A percentile compares a stretch with the other conserved stretches of the same genome.
Conservation (phyloP, 1,140 invertebrate genomes). For the Glossosoma conforme region DNA sequence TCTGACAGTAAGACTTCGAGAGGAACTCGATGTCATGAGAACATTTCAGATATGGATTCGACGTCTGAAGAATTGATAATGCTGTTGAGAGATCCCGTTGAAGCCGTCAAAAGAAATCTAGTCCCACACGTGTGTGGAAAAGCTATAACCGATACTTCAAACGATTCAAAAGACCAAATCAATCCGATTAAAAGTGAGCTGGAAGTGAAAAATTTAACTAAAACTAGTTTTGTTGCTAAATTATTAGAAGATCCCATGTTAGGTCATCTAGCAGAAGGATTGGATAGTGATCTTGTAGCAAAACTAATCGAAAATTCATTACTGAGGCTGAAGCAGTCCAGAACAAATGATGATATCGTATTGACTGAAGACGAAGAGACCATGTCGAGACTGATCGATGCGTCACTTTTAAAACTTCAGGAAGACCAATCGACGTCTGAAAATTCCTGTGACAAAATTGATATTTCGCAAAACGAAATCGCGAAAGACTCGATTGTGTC, state of each 20-base stretch:
- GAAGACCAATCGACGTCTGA: conserved; percentile 38
- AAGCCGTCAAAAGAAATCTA: conserved; percentile 63
- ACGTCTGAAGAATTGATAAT: conserved; percentile 45
- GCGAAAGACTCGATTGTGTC: conserved; percentile 8
- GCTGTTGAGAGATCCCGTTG: conserved; percentile 61
- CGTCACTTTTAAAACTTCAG: conserved; percentile 50
- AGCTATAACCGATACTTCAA: conserved; percentile 35
- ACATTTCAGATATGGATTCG: conserved; percentile 32
- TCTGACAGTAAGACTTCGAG: conserved; percentile 27
- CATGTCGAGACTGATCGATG: conserved; percentile 54
- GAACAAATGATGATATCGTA: conserved; percentile 45
- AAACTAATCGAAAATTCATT: conserved; percentile 61
- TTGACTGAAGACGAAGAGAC: conserved; percentile 54
- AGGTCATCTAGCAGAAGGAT: conserved; percentile 54
- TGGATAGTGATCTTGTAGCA: conserved; percentile 53
- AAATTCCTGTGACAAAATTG: conserved; percentile 17
- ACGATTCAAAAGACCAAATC: conserved; percentile 19
- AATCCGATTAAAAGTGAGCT: conserved; percentile 34
- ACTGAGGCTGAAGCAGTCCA: conserved; percentile 53
- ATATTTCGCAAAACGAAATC: conserved; percentile 25
- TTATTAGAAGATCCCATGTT: conserved; percentile 57
- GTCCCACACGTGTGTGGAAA: conserved; percentile 68
- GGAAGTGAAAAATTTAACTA: conserved; percentile 26
- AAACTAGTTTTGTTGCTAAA: conserved; percentile 47
- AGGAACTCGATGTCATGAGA: conserved; percentile 32